These are phyloP conservation scores for Hoplias malabaricus DNA, from an alignment of 2,113 vertebrate genomes.

Conservation along the genomic window DNA sequence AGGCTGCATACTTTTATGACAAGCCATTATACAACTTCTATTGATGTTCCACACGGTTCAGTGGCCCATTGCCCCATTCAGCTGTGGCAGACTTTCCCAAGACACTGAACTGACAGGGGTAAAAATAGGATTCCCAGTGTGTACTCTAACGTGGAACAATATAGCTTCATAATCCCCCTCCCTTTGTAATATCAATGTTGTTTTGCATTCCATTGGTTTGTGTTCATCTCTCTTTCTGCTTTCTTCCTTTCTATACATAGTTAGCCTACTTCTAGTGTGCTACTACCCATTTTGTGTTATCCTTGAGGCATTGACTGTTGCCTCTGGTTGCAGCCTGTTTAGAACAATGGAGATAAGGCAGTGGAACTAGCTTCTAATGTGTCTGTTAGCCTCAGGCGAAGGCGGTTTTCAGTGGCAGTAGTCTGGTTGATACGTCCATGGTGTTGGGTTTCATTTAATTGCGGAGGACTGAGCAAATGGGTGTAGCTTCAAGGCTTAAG, in stretches of 20 bases:
- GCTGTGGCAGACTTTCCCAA: background rate
- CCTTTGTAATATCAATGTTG: background rate
- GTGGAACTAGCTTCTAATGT: background rate
- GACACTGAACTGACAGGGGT: background rate
- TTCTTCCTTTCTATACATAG: background rate
- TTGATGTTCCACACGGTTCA: background rate
- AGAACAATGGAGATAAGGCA: slow-evolving; percentile 15
- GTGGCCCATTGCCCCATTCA: background rate
- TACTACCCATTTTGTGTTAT: background rate
- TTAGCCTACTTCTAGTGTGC: background rate
- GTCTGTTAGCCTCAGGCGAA: slow-evolving; percentile 3
- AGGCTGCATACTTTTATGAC: background rate
- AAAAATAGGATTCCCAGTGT: background rate
- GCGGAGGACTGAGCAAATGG: slow-evolving; percentile 2
- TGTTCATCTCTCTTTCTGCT: background rate
- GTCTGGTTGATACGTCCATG: background rate
- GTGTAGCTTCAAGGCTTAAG: background rate
- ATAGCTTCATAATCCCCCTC: background rate
- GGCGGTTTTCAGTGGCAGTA: background rate
- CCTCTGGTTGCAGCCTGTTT: slow-evolving; percentile 12
- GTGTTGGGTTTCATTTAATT: slow-evolving; percentile 42
- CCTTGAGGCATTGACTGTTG: background rate
- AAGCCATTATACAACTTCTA: background rate
- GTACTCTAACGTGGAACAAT: background rate
- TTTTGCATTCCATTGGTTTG: background rate